A percentile compares a stretch with the other conserved stretches of the same genome.
These are phyloP conservation scores for Leptobrachium ailaonicum DNA, from an alignment of 2,113 vertebrate genomes.

Conservation along the genomic window DNA sequence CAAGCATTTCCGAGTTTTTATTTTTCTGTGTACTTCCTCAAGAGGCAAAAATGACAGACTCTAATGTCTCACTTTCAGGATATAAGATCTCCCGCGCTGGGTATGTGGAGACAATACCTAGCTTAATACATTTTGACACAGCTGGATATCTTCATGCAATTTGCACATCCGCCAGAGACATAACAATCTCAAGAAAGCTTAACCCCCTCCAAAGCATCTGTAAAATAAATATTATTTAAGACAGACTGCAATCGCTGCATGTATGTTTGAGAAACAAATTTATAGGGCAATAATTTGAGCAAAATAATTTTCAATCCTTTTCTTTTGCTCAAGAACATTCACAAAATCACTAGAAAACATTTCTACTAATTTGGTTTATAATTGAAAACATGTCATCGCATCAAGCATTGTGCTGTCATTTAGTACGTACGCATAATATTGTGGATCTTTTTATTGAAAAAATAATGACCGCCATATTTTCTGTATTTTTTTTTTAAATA, in stretches of 20 bases:
- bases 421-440: too few species aligned
- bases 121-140: not conserved
- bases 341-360: not conserved
- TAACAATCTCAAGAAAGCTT: not conserved
- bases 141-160: slow-evolving; percentile 14
- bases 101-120: slow-evolving; percentile 15
- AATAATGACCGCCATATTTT: too few species aligned
- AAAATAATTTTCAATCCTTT: not conserved
- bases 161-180: slow-evolving; percentile 9
- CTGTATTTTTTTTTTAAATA: too few species aligned
- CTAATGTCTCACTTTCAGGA: slow-evolving; percentile 23
- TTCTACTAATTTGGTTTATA: not conserved
- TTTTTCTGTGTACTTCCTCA: slow-evolving; percentile 20
- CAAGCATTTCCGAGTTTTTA: not conserved
- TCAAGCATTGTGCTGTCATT: too few species aligned
- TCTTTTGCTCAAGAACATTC: not conserved
- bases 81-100: slow-evolving; percentile 6
- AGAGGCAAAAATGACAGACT: not conserved
- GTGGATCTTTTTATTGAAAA: too few species aligned
- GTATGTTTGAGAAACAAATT: too few species aligned
- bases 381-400: too few species aligned
- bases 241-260: too few species aligned
- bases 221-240: not conserved
- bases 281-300: too few species aligned
- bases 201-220: not conserved